Percentiles rank a stretch among this genome's conserved stretches.
phyloP scores from a whole-genome alignment of 2,888 invertebrate species.

The Lepidocyrtoides sp. region DNA sequence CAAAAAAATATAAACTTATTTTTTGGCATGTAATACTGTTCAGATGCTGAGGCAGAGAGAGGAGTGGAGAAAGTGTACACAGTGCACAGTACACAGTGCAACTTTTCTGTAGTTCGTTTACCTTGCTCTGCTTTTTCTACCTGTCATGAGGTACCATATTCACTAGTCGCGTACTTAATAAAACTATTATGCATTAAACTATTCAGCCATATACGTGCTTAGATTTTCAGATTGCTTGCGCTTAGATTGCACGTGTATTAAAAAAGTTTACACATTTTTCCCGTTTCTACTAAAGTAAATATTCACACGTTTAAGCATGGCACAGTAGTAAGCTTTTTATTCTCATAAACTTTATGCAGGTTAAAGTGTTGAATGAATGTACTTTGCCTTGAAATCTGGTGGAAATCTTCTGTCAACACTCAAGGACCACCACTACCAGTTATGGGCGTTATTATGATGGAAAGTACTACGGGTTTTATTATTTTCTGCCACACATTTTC shows the following conservation, averaged over 20 bases:
- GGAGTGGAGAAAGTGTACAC: not conserved
- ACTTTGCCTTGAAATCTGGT: constrained; percentile 45
- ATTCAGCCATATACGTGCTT: constrained; percentile 34
- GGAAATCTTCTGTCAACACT: constrained; percentile 34
- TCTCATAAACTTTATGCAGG: not conserved
- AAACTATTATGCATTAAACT: constrained; percentile 16
- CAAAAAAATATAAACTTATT: not conserved
- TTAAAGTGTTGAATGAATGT: not conserved
- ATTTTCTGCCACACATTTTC: too few relatives aligned
- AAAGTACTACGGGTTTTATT: constrained; percentile 37
- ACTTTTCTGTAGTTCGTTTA: constrained; percentile 2
- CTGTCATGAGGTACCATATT: not conserved
- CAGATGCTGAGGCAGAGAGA: not conserved
- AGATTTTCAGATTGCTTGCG: constrained; percentile 20
- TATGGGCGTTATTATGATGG: not conserved
- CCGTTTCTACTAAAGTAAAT: constrained; percentile 3
- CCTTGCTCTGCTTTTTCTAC: not conserved
- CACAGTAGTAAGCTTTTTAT: too few relatives aligned
- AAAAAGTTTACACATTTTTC: constrained; percentile 53
- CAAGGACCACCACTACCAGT: constrained; percentile 25
- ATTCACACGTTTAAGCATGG: constrained; percentile 46
- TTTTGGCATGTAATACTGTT: not conserved
- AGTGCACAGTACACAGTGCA: not conserved
- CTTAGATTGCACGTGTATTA: constrained; percentile 43
- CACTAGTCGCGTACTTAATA: not conserved